Evolutionary conservation across 2,113 vertebrate species (phyloP), one percentile per base, ranked within the genome.

Genomic region (Pleuronectes platessa): DNA sequence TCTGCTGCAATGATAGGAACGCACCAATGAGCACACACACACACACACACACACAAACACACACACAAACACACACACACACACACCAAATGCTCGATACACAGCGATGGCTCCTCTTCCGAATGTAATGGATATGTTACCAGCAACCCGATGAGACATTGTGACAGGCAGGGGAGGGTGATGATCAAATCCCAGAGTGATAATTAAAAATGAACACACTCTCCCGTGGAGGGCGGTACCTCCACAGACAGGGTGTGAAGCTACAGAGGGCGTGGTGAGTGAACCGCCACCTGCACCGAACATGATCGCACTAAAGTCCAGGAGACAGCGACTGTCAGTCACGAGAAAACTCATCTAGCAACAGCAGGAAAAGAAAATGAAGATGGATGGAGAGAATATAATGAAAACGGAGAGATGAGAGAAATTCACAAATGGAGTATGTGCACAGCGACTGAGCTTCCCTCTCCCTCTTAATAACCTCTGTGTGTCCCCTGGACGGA

Each of bases 81-180:
- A 72, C 64, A 55, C 60, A 71, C 58, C 31, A 47, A 51, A 40
- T 26, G 55, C 71, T 54, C 77, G 27, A 60, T 15, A 53, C 68
- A 64, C 53, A 51, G 51, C 27, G 18, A 1, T 24, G 73, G 76
- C 74, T 72, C 70, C 79, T 62, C 49, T 63, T 76, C 68, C 71
- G 82, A 88, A 89, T 79, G 81, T 84, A 82, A 89, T 88, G 71
- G 79, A 89, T 87, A 80, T 80, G 81, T 86, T 87, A 84, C 78
- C 56, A 79, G 71, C 62, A 75, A 74, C 56, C 47, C 63, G 21
- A 79, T 77, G 81, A 80, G 75, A 83, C 61, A 49, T 76, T 76
- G 76, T 83, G 88, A 86, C 84, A 82, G 73, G 73, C 79, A 81
- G 67, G 65, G 65, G 62, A 76, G 81, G 73, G 76, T 79, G 61